These are phyloP conservation scores for Cherax quadricarinatus DNA, from an alignment of 1,140 invertebrate species.

Conservation along the genomic window DNA sequence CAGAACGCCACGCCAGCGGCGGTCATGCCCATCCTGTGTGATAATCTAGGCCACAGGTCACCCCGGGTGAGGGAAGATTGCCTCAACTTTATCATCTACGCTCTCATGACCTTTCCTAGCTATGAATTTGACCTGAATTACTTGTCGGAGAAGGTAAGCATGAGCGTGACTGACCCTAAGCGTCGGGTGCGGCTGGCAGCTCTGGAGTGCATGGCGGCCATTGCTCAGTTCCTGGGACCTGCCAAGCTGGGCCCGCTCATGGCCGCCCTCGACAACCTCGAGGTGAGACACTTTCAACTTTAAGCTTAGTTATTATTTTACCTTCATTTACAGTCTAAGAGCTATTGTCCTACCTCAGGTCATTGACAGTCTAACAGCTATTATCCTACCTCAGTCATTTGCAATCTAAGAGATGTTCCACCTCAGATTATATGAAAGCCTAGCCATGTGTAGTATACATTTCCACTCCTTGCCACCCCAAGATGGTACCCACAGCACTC, in stretches of 20 bases:
- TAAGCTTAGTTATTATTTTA: no score
- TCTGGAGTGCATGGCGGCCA: constrained; percentile 87
- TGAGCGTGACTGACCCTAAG: constrained; percentile 83
- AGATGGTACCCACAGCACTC: no score
- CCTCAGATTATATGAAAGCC: no score
- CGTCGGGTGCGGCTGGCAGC: constrained; percentile 86
- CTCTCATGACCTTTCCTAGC: constrained; percentile 87
- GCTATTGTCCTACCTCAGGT: neutral
- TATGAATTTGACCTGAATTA: constrained; percentile 85
- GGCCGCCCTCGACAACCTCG: constrained; percentile 68
- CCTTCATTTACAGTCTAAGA: neutral
- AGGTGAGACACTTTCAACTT: constrained; percentile 52
- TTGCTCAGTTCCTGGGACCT: constrained; percentile 85
- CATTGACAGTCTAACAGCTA: no score
- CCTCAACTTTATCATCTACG: constrained; percentile 86
- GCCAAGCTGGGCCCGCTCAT: constrained; percentile 72
- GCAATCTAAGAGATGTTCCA: no score
- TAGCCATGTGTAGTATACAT: no score
- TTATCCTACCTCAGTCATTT: no score
- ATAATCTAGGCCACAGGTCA: constrained; percentile 78
- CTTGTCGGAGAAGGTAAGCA: constrained; percentile 80
- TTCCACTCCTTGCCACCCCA: no score
- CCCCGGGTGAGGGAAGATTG: constrained; percentile 86
- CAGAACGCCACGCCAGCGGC: constrained; percentile 51
- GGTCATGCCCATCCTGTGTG: constrained; percentile 60